These are phyloP conservation scores for Drosophila suboccidentalis DNA, from an alignment of 2,888 invertebrate genomes.

Conservation along the genomic window DNA sequence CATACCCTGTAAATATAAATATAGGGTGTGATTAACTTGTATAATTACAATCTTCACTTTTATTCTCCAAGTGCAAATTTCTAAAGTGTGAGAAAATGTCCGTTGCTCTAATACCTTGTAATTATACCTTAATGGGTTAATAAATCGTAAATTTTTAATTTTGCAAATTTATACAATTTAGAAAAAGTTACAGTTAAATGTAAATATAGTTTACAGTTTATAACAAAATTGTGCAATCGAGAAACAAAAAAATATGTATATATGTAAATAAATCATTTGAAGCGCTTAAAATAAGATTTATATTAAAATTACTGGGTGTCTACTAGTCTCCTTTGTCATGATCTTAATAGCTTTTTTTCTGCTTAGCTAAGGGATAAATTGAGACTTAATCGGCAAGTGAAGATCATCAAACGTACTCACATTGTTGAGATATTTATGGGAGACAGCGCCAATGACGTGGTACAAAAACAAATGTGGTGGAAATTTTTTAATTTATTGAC, in stretches of 20 bases:
- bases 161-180: too few relatives aligned
- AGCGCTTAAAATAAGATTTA: background rate
- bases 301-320: background rate
- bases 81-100: background rate
- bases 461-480: background rate
- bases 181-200: background rate
- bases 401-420: constrained; percentile 23
- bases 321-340: background rate
- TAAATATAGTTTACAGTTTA: background rate
- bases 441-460: background rate
- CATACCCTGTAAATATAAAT: background rate
- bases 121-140: too few relatives aligned
- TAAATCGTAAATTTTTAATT: too few relatives aligned
- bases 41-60: background rate
- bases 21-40: too few relatives aligned
- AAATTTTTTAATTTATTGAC: background rate
- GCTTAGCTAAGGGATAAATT: background rate
- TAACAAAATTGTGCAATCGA: background rate
- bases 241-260: background rate
- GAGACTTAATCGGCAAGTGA: constrained; percentile 12
- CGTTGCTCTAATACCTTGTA: background rate
- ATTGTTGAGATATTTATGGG: constrained; percentile 5
- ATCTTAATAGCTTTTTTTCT: background rate
- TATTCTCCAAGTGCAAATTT: background rate
- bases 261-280: background rate